Evolutionary conservation across 2,113 vertebrate genomes (phyloP), one percentile per base, ranked within the genome.

Genomic region (Arenaria interpres): DNA sequence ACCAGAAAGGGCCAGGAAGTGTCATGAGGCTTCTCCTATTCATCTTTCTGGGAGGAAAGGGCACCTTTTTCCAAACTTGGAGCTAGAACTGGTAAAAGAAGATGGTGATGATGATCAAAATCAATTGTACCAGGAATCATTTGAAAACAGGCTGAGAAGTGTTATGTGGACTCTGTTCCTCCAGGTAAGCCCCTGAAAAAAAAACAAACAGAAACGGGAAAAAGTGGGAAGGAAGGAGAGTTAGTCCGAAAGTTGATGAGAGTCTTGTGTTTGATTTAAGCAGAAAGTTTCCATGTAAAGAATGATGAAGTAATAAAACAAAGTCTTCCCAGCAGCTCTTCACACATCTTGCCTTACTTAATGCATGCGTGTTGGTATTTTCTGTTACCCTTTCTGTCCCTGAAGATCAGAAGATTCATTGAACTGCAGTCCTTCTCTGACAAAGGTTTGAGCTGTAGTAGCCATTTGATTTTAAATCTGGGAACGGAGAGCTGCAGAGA

Each of bases 1-100:
- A 96, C 94, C 94, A 96, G 94, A 96, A 97, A 96, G 96, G 96
- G 96, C 89, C 96, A 96, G 94, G 93, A 96, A 96, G 96, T 96
- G 96, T 96, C 94, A 96, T 95, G 96, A 96, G 96, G 94, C 96
- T 97, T 96, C 96, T 97, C 85, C 93, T 97, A 91, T 89, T 96
- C 96, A 96, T 94, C 93, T 96, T 97, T 96, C 96, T 96, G 96
- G 93, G 96, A 97, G 93, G 85, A 97, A 91, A 88, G 96, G 96
- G 96, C 91, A 97, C 91, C 94, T 96, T 97, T 97, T 97, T 50
- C 96, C 96, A 95, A 95, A 95, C 93, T 97, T 96, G 96, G 94
- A 96, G 93, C 94, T 97, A 97, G 96, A 95, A 84, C 96, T 96
- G 91, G 93, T 96, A 93, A 88, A 94, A 94, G 96, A 97, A 97